Conservation (phyloP, 35 echinoderm and acorn worm species). For the Patiria miniata region DNA sequence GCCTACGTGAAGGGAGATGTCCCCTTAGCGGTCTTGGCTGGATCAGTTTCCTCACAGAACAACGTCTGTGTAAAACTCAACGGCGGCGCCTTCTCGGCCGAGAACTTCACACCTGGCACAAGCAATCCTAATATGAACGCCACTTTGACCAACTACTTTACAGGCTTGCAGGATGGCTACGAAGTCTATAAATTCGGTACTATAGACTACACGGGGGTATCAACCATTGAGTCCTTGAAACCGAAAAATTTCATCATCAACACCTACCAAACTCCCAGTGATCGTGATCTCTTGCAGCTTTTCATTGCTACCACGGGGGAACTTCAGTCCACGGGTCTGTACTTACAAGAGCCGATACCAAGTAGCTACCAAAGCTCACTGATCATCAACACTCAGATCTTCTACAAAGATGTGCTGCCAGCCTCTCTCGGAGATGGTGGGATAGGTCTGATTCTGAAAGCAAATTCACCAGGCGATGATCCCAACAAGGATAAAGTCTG, state of each 20-base stretch:
- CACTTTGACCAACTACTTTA: background rate
- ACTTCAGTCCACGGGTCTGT: background rate
- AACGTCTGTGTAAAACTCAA: background rate
- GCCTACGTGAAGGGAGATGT: constrained; percentile 3
- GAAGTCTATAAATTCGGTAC: constrained; percentile 7
- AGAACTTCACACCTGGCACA: background rate
- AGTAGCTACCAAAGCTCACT: background rate
- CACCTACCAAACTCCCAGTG: background rate
- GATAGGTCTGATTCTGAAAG: background rate
- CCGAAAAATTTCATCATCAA: background rate
- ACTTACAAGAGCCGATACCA: background rate
- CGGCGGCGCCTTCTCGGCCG: background rate
- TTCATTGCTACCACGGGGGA: constrained; percentile 3
- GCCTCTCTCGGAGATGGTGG: background rate
- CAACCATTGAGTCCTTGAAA: background rate
- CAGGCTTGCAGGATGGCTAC: background rate
- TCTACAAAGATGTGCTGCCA: background rate
- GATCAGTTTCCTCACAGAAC: background rate
- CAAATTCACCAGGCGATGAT: background rate
- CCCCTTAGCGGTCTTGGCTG: background rate
- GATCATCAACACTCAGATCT: constrained; percentile 14
- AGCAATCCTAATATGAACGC: background rate
- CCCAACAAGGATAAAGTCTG: background rate
- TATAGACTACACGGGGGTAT: background rate
- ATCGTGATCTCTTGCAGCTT: constrained; percentile 10